These are phyloP conservation scores for Mylabris phalerata DNA, from an alignment of 1,140 invertebrate genomes.

Conservation along the genomic window DNA sequence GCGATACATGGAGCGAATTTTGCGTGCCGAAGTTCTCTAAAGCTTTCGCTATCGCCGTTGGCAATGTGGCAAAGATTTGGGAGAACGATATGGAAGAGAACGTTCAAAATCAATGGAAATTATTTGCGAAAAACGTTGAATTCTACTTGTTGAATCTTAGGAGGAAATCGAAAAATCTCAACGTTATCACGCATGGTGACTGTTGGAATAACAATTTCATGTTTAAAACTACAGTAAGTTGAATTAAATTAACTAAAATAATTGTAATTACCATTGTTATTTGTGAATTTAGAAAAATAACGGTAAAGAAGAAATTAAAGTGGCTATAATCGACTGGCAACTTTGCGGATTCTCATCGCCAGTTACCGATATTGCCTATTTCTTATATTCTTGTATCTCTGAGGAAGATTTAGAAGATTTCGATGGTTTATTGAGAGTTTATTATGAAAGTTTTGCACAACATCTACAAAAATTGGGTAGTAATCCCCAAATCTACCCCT, in stretches of 20 bases:
- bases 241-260: background rate
- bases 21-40: too few relatives aligned
- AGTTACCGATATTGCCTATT: background rate
- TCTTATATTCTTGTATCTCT: conserved; percentile 4
- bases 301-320: background rate
- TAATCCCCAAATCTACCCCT: background rate
- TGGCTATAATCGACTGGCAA: conserved; percentile 5
- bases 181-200: conserved; percentile 22
- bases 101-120: conserved; percentile 1
- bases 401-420: conserved; percentile 5
- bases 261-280: background rate
- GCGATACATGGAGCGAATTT: background rate
- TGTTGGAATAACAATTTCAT: conserved; percentile 31
- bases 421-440: background rate
- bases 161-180: conserved; percentile 28
- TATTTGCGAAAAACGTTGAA: conserved; percentile 5
- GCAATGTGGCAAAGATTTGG: conserved; percentile 3
- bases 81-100: conserved; percentile 14
- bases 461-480: background rate
- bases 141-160: conserved; percentile 43
- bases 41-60: background rate
- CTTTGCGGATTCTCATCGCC: background rate
- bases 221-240: conserved; percentile 27
- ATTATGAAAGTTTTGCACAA: background rate
- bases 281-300: background rate